These are phyloP conservation scores for Macrochelys suwanniensis DNA, from an alignment of 2,797 vertebrate genomes.

Conservation along the genomic window DNA sequence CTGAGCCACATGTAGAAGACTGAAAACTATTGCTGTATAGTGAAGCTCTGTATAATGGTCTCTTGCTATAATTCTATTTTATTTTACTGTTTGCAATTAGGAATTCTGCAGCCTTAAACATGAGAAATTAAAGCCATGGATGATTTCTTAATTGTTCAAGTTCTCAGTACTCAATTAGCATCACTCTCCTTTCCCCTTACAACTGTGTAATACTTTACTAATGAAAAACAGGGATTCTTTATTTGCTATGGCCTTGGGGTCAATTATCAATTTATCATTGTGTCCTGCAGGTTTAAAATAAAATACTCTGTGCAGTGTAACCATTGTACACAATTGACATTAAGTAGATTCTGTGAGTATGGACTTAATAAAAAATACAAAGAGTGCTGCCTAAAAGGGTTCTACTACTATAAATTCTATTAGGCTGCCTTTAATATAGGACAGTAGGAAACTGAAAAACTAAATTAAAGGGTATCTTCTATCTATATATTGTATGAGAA, in stretches of 20 bases:
- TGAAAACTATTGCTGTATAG: slow-evolving; percentile 18
- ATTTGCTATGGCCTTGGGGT: slow-evolving; percentile 89
- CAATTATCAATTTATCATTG: slow-evolving; percentile 90
- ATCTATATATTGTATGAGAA: slow-evolving; percentile 62
- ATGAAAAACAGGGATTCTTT: slow-evolving; percentile 90
- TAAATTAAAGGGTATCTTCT: slow-evolving; percentile 75
- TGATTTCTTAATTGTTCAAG: slow-evolving; percentile 77
- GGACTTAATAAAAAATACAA: slow-evolving; percentile 88
- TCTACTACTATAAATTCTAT: slow-evolving; percentile 86
- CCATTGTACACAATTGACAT: slow-evolving; percentile 84
- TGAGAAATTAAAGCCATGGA: slow-evolving; percentile 70
- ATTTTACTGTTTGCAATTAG: slow-evolving; percentile 61
- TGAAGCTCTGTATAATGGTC: slow-evolving; percentile 29
- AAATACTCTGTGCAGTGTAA: slow-evolving; percentile 84
- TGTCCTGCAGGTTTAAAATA: slow-evolving; percentile 86
- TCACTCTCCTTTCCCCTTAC: slow-evolving; percentile 68
- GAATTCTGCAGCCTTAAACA: slow-evolving; percentile 63
- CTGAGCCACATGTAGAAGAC: background rate
- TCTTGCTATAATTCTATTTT: slow-evolving; percentile 63
- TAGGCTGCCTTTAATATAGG: slow-evolving; percentile 82
- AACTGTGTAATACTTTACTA: slow-evolving; percentile 83
- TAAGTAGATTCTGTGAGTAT: slow-evolving; percentile 87
- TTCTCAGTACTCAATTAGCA: slow-evolving; percentile 74
- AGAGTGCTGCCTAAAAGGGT: slow-evolving; percentile 83
- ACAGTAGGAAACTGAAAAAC: slow-evolving; percentile 80